Evolutionary conservation across 2,888 invertebrate species (phyloP).

Genomic region (Campaea margaritaria): DNA sequence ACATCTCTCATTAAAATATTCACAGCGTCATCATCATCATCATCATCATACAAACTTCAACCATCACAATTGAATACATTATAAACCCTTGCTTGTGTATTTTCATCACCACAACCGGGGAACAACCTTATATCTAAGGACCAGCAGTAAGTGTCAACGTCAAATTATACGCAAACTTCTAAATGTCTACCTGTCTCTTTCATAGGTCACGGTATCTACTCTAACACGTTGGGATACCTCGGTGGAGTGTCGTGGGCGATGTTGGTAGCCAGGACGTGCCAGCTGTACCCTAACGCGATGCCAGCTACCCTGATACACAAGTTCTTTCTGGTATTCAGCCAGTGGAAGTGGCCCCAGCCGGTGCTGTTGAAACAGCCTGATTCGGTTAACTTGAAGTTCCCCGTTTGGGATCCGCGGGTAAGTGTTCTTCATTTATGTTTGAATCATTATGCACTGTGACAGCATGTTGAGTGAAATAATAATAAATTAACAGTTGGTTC

Average conservation of each 20-base stretch:
- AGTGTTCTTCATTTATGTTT: too few species aligned
- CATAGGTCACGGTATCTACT: constrained; percentile 97
- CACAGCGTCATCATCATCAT: too few species aligned
- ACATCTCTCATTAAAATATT: too few species aligned
- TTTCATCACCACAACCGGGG: constrained; percentile 18
- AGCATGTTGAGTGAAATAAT: too few species aligned
- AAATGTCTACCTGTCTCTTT: background rate
- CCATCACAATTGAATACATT: too few species aligned
- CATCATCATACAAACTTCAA: too few species aligned
- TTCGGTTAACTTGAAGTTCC: constrained; percentile 94
- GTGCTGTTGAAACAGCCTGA: constrained; percentile 97
- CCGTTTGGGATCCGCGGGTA: constrained; percentile 98
- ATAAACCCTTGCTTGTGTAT: constrained; percentile 11
- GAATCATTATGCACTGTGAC: too few species aligned
- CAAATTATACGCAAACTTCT: background rate
- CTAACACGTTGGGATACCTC: constrained; percentile 98
- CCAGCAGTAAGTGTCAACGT: constrained; percentile 18
- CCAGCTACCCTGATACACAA: constrained; percentile 98
- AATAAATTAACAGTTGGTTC: too few species aligned
- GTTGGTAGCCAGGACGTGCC: constrained; percentile 99
- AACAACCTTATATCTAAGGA: background rate
- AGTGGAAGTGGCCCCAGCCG: constrained; percentile 99
- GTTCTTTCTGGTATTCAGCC: constrained; percentile 99
- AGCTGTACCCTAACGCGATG: constrained; percentile 98
- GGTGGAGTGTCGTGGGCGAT: constrained; percentile 99